phyloP scores from a whole-genome alignment of 2,113 vertebrate species.

The Myanophis thanlyinensis region DNA sequence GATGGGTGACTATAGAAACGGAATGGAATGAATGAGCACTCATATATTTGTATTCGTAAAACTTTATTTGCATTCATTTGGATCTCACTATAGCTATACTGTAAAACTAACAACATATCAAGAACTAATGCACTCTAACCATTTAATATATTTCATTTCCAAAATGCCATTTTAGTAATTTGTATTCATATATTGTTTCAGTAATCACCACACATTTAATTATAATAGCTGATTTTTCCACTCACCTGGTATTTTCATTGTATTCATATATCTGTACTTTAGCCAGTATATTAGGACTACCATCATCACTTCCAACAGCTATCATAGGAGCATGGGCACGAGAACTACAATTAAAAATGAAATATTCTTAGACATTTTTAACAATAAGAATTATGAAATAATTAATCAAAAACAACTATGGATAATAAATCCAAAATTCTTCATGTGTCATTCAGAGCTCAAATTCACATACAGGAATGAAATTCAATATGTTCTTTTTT shows the following conservation, averaged over 20 bases:
- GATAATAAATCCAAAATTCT: not conserved
- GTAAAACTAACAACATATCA: not conserved
- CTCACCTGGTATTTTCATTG: slow-evolving; percentile 95
- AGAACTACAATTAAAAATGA: slow-evolving; percentile 73
- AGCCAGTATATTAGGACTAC: slow-evolving; percentile 84
- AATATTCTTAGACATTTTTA: not conserved
- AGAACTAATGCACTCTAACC: not conserved
- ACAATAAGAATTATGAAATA: not conserved
- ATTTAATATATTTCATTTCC: not conserved
- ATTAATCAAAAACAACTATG: not conserved
- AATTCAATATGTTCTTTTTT: not conserved
- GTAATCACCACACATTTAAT: not conserved
- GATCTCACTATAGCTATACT: not conserved
- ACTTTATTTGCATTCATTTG: not conserved
- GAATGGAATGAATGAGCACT: not conserved
- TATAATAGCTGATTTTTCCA: not conserved
- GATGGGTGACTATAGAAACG: not conserved
- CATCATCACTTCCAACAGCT: slow-evolving; percentile 96
- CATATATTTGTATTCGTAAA: not conserved
- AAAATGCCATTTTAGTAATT: not conserved
- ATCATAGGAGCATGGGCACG: slow-evolving; percentile 95
- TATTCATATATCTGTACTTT: slow-evolving; percentile 99
- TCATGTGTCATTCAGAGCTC: not conserved
- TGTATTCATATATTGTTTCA: not conserved
- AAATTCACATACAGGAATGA: not conserved